phyloP scores from a whole-genome alignment of 2,113 vertebrate genomes.

The Callorhinus ursinus region DNA sequence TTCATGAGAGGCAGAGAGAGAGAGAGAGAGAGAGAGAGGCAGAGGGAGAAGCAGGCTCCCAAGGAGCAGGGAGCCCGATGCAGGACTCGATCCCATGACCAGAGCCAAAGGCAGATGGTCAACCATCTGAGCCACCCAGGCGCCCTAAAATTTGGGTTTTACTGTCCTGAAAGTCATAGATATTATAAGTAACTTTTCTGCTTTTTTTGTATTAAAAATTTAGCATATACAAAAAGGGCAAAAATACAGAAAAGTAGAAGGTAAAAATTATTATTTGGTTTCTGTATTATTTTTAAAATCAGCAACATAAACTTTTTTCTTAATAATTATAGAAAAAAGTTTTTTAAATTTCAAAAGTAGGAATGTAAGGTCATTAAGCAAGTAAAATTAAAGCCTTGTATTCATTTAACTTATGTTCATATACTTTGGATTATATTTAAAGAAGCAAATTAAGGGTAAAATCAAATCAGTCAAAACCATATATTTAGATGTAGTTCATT shows the following conservation, averaged over 20 bases:
- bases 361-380: background rate
- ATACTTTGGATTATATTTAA: background rate
- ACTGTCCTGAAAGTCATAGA: background rate
- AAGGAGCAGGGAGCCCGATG: too few relatives aligned
- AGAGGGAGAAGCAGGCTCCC: too few relatives aligned
- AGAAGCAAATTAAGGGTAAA: background rate
- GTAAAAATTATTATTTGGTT: constrained; percentile 8
- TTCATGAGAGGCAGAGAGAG: too few relatives aligned
- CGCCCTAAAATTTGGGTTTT: background rate
- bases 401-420: background rate
- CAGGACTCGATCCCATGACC: too few relatives aligned
- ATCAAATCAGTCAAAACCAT: background rate
- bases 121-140: too few relatives aligned
- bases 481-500: background rate
- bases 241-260: background rate
- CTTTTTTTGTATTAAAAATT: background rate
- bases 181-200: background rate
- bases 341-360: constrained; percentile 20
- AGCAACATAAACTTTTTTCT: background rate
- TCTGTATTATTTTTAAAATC: background rate
- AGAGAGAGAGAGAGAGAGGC: too few relatives aligned
- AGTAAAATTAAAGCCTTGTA: background rate
- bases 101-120: too few relatives aligned
- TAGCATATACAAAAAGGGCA: background rate
- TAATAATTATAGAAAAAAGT: constrained; percentile 7